Base-by-base conservation (phyloP, 2,888 invertebrate genomes). In the Epinotia nisella region DNA sequence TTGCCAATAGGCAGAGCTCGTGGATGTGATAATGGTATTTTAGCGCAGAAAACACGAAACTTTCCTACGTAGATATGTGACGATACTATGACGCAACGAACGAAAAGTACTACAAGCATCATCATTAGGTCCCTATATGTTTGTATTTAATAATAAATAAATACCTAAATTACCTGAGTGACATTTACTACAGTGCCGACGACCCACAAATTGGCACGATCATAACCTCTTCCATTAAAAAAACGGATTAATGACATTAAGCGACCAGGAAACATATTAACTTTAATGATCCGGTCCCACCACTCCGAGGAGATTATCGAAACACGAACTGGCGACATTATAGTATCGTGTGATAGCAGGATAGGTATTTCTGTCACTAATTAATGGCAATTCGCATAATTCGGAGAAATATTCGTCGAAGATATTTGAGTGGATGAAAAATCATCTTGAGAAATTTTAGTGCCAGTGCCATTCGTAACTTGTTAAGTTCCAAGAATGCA, bases 281-380 rank as follows among this genome's bases (percentile, higher is more conserved):
- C 41, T 62, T 56, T 62, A 62, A 70, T 55, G 70, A 64, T 55
- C 70, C 70, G 56, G 70, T 70, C 62, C 55, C 55, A 29, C 70
- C 19, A 41, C 66, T 66, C 21, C n/a, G 62, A 64, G 55, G 62
- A 64, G 55, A 53, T 62, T 56, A 29, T 62, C 66, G 56, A 66
- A 56, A n/a, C 21, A 41, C 55, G 19, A 39, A 39, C 53, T 66
- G 39, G 39, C 56, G 55, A 56, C 56, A 41, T 41, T 53, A 66
- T 11, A 55, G 21, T 39, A 66, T 66, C 66, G 55, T 66, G 66
- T 66, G 66, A 66, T 41, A 66, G 24, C 41, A n/a, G 11, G 41
- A 55, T 39, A 65, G 53, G 53, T 64, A 53, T 55, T 55, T 62
- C 53, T 39, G 15, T 41, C 66, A 56, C 66, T 56, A 66, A 66